Base-by-base conservation (phyloP, 2,797 vertebrate species). In the Mergus octosetaceus region DNA sequence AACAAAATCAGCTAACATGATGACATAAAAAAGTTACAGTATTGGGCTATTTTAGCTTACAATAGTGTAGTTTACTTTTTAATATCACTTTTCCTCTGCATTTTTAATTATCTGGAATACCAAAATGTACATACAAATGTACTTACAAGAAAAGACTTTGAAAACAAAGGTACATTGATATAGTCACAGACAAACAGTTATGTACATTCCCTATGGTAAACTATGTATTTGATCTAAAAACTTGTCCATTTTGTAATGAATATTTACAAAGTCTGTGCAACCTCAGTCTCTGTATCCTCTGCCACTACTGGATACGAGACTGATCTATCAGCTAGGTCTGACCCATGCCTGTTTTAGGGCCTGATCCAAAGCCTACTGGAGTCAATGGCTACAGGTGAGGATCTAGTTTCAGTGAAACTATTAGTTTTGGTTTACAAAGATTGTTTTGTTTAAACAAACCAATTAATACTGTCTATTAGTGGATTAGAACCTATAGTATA, bases 371-470 rank as follows among this genome's bases (percentile, higher is more conserved):
- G 53, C 84, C 57, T 57, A 1, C 64, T 71, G 53, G 30, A 94
- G 75, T 90, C 77, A 85, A 58, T 49, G 83, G 91, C 90, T 96
- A 78, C 86, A 82, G 72, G 89, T 62, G 54, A 74, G 78, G 71
- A 94, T 94, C 78, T 96, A 72, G 95, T 96, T 96, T 96, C 95
- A 94, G 75, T 96, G 95, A 96, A 97, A 97, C 95, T 95, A 92
- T 92, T 94, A 64, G 36, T 95, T 94, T 90, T 94, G 32, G 5
- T 90, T 94, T 91, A 93, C 56, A 78, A 71, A 86, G 54, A 54
- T 69, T 87, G 65, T 85, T 94, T 94, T 90, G 74, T 91, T 94
- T 90, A 89, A 88, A 85, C 87, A 91, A 93, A 80, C 49, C 58
- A 69, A 24, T 92, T 92, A 75, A 75, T 56, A 39, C 38, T 89